Evolutionary conservation across 2,888 invertebrate genomes (phyloP), one percentile per base, ranked within the genome.

Genomic region (Meghimatium bilineatum): DNA sequence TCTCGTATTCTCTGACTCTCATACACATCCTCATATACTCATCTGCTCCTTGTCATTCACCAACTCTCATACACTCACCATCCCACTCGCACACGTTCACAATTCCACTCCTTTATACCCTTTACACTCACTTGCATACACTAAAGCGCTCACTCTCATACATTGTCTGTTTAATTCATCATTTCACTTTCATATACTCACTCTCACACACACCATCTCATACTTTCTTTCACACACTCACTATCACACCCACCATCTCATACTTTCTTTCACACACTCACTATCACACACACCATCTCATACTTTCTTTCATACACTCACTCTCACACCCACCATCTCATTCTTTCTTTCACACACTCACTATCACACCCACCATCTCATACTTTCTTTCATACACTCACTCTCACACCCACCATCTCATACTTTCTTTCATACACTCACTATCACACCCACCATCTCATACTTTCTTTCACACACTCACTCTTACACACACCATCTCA

Each of bases 201-300:
- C 26, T 56, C 56, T 10, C 26, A 3, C 17, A 3, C 20, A 12
- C 56, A 12, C 6, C n/a, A n/a, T 56, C 26, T 10, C 20, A 12
- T 56, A 12, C 56, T 23, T 17, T 17, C 56, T 10, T n/a, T n/a
- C n/a, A n/a, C n/a, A n/a, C 56, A 72, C 34, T 72, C 20, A 72
- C 72, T 56, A 5, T 80, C 72, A 71, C 36, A 56, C 63, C 36
- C 29, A 75, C 75, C 44, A 38, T 82, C 75, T 66, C 32, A 44
- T 20, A 23, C 29, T 36, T 20, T 56, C 26, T 26, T n/a, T n/a
- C 56, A n/a, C n/a, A n/a, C n/a, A n/a, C n/a, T n/a, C n/a, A n/a
- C n/a, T n/a, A n/a, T n/a, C n/a, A n/a, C n/a, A n/a, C n/a, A n/a
- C n/a, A n/a, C n/a, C n/a, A n/a, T 56, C 26, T 23, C 26, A 56